phyloP scores from a whole-genome alignment of 2,888 invertebrate genomes.

The Sipunculus nudus region DNA sequence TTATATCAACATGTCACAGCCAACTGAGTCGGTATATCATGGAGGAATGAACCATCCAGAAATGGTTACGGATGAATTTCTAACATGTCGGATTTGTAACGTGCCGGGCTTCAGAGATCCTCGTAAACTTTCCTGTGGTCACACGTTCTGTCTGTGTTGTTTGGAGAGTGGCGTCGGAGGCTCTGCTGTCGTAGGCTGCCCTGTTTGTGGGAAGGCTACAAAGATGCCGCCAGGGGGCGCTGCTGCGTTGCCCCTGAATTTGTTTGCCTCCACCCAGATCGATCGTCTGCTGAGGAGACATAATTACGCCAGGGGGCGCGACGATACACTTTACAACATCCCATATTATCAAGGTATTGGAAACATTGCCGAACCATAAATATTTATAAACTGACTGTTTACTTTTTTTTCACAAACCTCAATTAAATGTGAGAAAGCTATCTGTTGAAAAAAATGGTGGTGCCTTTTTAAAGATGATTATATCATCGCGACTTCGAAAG shows the following conservation, averaged over 20 bases:
- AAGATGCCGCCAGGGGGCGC: slow-evolving; percentile 12
- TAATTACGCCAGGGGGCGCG: slow-evolving; percentile 21
- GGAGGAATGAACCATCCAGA: slow-evolving; percentile 33
- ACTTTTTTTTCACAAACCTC: too few species aligned
- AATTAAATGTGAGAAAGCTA: too few species aligned
- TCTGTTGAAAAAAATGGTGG: too few species aligned
- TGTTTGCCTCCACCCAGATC: slow-evolving; percentile 29
- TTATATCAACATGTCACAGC: too few species aligned
- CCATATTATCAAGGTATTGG: slow-evolving; percentile 11
- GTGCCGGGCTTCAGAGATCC: slow-evolving; percentile 26
- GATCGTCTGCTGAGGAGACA: slow-evolving; percentile 30
- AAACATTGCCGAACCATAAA: too few species aligned
- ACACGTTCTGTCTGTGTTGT: slow-evolving; percentile 28
- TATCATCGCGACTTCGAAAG: too few species aligned
- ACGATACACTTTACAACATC: slow-evolving; percentile 32
- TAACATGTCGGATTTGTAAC: slow-evolving; percentile 29
- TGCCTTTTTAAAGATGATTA: too few species aligned
- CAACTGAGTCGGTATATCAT: not conserved
- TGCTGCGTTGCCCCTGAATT: slow-evolving; percentile 14
- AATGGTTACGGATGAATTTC: slow-evolving; percentile 33
- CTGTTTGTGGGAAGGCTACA: slow-evolving; percentile 9
- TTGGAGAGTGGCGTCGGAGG: slow-evolving; percentile 9
- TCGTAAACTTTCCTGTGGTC: slow-evolving; percentile 30
- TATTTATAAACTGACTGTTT: too few species aligned
- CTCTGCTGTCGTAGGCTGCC: slow-evolving; percentile 9